Conservation (phyloP, 2,888 invertebrate genomes). For the Mactromeris polynyma region DNA sequence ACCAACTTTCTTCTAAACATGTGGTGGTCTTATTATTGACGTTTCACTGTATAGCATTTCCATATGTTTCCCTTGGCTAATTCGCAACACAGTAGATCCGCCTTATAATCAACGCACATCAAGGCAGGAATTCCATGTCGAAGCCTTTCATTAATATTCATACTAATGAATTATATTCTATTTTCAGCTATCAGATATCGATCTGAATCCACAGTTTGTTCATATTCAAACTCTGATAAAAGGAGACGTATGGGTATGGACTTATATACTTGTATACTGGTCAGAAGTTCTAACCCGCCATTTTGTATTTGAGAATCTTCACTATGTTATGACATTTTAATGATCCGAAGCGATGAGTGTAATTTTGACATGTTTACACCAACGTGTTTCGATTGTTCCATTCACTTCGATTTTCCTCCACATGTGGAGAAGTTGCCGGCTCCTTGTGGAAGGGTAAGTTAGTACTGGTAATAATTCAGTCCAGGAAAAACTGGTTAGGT, state of each 20-base stretch:
- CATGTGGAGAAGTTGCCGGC: too few species aligned
- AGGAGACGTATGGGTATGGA: conserved; percentile 81
- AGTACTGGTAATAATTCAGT: too few species aligned
- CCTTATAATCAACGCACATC: background rate
- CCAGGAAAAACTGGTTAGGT: too few species aligned
- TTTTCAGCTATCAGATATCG: conserved; percentile 75
- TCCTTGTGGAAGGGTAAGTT: too few species aligned
- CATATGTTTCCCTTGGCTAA: background rate
- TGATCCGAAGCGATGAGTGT: too few species aligned
- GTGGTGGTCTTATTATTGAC: too few species aligned
- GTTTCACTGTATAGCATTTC: too few species aligned
- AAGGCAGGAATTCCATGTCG: background rate
- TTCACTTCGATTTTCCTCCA: too few species aligned
- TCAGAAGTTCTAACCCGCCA: background rate
- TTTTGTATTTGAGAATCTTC: too few species aligned
- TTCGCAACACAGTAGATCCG: background rate
- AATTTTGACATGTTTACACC: too few species aligned
- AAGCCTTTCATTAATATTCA: background rate
- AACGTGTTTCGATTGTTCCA: too few species aligned
- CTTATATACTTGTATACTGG: background rate
- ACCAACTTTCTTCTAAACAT: too few species aligned
- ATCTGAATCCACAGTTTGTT: conserved; percentile 81
- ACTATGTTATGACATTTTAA: background rate
- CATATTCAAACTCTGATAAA: conserved; percentile 78
- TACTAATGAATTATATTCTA: background rate